phyloP scores from a whole-genome alignment of 30 jellyfish, hydroid and myxozoan genomes.

The Mastigias papua region DNA sequence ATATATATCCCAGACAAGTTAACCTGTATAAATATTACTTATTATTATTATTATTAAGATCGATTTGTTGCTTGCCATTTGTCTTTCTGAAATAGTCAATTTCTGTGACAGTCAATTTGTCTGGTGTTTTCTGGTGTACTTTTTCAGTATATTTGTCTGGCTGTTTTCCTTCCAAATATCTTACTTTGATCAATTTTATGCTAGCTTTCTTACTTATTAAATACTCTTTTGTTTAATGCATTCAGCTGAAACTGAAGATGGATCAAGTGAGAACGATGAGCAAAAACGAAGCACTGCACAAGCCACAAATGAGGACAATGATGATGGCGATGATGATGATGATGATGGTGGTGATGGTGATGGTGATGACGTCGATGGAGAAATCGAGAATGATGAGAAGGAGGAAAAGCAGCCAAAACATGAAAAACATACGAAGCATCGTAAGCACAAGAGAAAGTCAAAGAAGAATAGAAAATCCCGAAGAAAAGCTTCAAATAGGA shows the following conservation, averaged over 20 bases:
- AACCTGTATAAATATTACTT: too few relatives aligned
- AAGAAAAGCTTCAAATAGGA: not conserved
- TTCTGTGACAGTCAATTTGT: too few relatives aligned
- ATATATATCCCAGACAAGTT: too few relatives aligned
- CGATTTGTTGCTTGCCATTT: too few relatives aligned
- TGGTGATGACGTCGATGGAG: constrained; percentile 35
- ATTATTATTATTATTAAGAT: too few relatives aligned
- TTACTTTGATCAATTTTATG: too few relatives aligned
- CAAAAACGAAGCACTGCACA: constrained; percentile 44
- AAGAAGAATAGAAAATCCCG: not conserved
- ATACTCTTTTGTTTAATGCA: too few relatives aligned
- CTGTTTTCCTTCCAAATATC: too few relatives aligned
- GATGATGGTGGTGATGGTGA: constrained; percentile 48
- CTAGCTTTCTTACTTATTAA: not conserved
- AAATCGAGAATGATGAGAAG: constrained; percentile 3
- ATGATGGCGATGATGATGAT: constrained; percentile 45
- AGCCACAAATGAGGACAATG: constrained; percentile 39
- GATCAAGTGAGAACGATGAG: constrained; percentile 48
- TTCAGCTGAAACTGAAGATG: constrained; percentile 15
- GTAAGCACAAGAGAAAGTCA: not conserved
- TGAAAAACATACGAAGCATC: constrained; percentile 12
- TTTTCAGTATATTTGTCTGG: too few relatives aligned
- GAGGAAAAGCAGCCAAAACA: constrained; percentile 43
- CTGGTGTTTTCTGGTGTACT: too few relatives aligned
- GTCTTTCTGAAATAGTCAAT: too few relatives aligned